Percentiles rank a stretch among this genome's conserved stretches.
Evolutionary conservation across 2,113 vertebrate genomes (phyloP).

Genomic region (Vombatus ursinus): DNA sequence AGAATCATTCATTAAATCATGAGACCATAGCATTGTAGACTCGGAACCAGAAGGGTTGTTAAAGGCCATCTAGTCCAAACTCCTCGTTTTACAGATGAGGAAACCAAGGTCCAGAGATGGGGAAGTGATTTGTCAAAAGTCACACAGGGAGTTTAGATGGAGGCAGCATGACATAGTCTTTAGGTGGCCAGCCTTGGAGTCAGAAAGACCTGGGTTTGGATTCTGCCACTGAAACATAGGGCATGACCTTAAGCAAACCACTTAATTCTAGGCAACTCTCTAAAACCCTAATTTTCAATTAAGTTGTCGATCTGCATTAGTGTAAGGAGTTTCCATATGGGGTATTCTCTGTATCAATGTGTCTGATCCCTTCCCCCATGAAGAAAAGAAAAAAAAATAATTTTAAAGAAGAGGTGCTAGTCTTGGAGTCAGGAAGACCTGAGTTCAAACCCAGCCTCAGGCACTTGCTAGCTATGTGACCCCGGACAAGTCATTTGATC

Average conservation of each 20-base stretch:
- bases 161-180: background rate
- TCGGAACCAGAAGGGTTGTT: background rate
- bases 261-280: background rate
- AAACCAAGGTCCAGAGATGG: background rate
- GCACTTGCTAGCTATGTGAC: background rate
- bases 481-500: background rate
- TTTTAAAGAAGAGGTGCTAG: background rate
- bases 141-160: background rate
- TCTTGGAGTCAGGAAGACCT: background rate
- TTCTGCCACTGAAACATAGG: background rate
- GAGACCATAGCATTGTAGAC: background rate
- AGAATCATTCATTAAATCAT: conserved; percentile 6
- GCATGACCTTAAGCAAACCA: background rate
- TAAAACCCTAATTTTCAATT: background rate
- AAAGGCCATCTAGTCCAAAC: background rate
- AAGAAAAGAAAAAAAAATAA: background rate
- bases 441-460: background rate
- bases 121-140: background rate
- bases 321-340: background rate
- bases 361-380: background rate
- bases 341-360: background rate
- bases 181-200: background rate
- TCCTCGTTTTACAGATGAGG: background rate
- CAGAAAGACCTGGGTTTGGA: background rate
- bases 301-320: background rate